These are phyloP conservation scores for Macroglossus sobrinus DNA, from an alignment of 2,113 vertebrate genomes.

Conservation along the genomic window DNA sequence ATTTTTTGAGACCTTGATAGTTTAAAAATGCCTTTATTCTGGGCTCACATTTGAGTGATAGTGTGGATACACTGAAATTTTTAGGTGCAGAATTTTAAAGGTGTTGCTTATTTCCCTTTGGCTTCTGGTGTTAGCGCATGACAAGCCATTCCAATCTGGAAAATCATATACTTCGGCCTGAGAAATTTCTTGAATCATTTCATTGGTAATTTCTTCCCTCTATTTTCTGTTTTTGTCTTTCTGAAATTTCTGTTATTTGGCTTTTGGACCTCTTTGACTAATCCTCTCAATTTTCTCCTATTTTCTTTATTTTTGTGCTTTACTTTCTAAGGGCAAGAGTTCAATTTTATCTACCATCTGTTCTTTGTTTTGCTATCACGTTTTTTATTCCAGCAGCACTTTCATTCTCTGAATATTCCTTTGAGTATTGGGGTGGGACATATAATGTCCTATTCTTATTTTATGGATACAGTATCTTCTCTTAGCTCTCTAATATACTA, in stretches of 20 bases:
- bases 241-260: neutral
- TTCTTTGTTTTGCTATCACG: neutral
- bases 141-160: neutral
- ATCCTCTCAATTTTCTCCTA: neutral
- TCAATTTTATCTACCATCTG: neutral
- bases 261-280: neutral
- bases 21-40: neutral
- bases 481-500: neutral
- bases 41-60: neutral
- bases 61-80: neutral
- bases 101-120: neutral
- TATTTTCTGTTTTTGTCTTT: neutral
- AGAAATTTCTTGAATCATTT: conserved; percentile 5
- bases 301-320: neutral
- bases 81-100: neutral
- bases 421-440: no score
- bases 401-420: neutral
- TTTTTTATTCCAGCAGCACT: neutral
- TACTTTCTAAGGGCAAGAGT: neutral
- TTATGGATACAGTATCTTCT: neutral
- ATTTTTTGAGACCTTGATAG: neutral
- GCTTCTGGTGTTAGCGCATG: neutral
- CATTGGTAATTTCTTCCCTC: neutral
- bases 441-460: neutral
- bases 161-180: neutral